These are phyloP conservation scores for Drosophila infuscata DNA, from an alignment of 2,888 invertebrate genomes.

Conservation along the genomic window DNA sequence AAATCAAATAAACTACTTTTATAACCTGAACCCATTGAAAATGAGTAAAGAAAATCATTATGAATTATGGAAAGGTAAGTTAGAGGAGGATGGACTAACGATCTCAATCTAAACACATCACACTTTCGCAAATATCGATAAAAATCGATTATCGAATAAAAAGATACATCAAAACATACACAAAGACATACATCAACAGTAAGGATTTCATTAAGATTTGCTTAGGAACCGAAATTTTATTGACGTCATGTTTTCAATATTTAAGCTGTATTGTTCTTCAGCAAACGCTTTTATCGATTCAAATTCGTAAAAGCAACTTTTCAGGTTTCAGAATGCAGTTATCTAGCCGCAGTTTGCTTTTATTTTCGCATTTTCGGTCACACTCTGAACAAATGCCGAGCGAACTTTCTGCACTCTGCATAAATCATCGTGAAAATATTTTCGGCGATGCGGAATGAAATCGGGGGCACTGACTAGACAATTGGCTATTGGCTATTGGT, in stretches of 20 bases:
- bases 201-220: not conserved
- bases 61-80: not conserved
- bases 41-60: not conserved
- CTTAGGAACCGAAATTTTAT: not conserved
- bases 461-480: conserved; percentile 10
- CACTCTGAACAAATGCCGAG: conserved; percentile 1
- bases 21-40: not conserved
- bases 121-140: not conserved
- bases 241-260: not conserved
- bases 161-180: no score
- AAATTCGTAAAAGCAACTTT: not conserved
- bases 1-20: not conserved
- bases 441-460: conserved; percentile 5
- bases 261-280: not conserved
- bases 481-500: conserved; percentile 5
- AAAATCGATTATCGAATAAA: not conserved
- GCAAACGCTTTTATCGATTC: not conserved
- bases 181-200: not conserved
- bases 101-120: not conserved
- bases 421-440: conserved; percentile 46
- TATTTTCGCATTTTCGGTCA: conserved; percentile 2
- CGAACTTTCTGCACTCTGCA: conserved; percentile 35
- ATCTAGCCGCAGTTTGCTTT: not conserved
- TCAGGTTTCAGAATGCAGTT: not conserved
- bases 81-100: not conserved